Conservation (phyloP, 2,888 invertebrate species). For the Myathropa florea region DNA sequence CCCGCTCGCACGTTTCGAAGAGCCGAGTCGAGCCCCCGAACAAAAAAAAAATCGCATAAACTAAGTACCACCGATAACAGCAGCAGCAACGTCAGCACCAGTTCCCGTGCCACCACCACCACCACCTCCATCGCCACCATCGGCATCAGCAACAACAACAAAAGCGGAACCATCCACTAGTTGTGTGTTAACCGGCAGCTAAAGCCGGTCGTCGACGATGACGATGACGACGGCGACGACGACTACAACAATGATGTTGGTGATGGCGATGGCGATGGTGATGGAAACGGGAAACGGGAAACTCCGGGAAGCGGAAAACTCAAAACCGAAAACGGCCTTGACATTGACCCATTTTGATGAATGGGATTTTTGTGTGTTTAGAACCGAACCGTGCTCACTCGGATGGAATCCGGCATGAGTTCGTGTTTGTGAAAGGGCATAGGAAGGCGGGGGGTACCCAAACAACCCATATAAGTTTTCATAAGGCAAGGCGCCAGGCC, state of each 20-base stretch:
- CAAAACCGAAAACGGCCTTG: constrained; percentile 74
- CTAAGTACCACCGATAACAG: constrained; percentile 41
- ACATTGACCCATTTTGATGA: constrained; percentile 76
- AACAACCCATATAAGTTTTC: constrained; percentile 65
- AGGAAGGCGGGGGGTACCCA: constrained; percentile 20
- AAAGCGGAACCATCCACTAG: constrained; percentile 36
- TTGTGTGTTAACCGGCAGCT: constrained; percentile 33
- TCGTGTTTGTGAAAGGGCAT: neutral
- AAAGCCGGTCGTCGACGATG: constrained; percentile 30
- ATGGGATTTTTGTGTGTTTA: constrained; percentile 71
- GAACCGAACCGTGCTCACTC: constrained; percentile 28
- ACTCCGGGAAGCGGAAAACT: constrained; percentile 58
- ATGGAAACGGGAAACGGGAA: constrained; percentile 32
- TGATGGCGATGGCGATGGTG: neutral
- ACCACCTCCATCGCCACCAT: neutral
- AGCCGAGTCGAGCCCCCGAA: constrained; percentile 43
- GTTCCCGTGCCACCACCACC: neutral
- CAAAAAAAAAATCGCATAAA: constrained; percentile 26
- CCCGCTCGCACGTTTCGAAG: constrained; percentile 17
- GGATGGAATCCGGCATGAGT: neutral
- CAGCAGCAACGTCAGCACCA: constrained; percentile 3
- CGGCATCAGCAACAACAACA: constrained; percentile 19
- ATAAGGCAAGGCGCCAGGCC: constrained; percentile 13
- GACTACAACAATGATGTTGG: constrained; percentile 3
- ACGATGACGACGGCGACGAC: neutral